Evolutionary conservation across 2,888 invertebrate species (phyloP), one percentile per base, ranked within the genome.

Genomic region (Lochmaea crataegi): DNA sequence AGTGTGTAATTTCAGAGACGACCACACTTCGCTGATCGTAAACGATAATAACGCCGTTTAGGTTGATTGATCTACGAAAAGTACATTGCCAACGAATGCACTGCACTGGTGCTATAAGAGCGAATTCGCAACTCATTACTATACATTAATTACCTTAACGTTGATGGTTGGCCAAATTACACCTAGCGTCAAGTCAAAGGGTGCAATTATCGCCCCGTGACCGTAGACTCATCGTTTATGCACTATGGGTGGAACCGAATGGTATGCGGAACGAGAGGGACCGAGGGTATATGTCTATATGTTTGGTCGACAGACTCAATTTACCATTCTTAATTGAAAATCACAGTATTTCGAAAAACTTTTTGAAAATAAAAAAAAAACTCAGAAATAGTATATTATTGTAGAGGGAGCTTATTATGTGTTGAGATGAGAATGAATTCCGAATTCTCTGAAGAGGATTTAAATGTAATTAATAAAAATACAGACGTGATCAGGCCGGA

Each of bases 191-290:
- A 68, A 77, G 76, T 80, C 81, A 80, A 80, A 81, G 79, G 79
- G 78, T 77, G 78, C 78, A 79, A 81, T 81, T 81, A 81, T 80
- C 77, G 77, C 77, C 76, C 72, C 75, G 63, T 69, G 69, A 75
- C 75, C 78, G 56, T 63, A 63, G 63, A 53, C 69, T 69, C 53
- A 77, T 78, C 77, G 76, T 71, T 74, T 78, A 78, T 78, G 76
- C 76, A 70, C 71, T 38, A 60, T 51, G 58, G 57, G 42, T 48
- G 65, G 64, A 57, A 56, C 16, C 18, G 51, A 45, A 18, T 45
- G 22, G 53, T 32, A 22, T n/a, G 7, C 53, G 18, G 64, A 41
- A 32, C 12, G n/a, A n/a, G 56, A 53, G 69, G 41, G 69, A 38
- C 10, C 38, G 41, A n/a, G 48, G 53, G 57, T 16, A 38, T n/a